Percentiles rank a stretch among this genome's conserved stretches.
These are phyloP conservation scores for Athene cunicularia DNA, from an alignment of 2,113 vertebrate species.

Conservation along the genomic window DNA sequence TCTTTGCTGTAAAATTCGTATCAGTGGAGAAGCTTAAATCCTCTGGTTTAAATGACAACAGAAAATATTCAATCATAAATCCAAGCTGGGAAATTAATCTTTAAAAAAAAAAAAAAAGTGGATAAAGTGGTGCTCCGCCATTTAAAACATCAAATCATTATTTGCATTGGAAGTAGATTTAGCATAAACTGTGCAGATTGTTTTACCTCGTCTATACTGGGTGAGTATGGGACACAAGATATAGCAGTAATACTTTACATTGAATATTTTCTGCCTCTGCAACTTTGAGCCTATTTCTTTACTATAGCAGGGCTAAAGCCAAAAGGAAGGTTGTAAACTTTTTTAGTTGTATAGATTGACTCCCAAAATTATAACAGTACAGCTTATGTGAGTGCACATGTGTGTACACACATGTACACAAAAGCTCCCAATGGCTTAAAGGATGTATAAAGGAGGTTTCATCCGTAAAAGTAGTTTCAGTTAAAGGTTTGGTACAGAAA, in stretches of 20 bases:
- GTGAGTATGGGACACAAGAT: neutral
- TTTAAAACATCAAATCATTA: neutral
- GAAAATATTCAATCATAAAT: neutral
- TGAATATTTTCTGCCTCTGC: neutral
- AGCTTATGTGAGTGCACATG: fast-evolving
- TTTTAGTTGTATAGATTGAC: neutral
- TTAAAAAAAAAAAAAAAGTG: neutral
- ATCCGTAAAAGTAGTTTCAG: neutral
- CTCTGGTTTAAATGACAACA: neutral
- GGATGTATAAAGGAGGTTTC: neutral
- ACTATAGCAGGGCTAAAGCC: neutral
- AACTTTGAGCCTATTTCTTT: neutral
- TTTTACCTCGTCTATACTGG: neutral
- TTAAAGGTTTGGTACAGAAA: neutral
- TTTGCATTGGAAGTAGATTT: neutral
- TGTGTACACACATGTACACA: neutral
- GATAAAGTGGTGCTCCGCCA: neutral
- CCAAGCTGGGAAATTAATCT: neutral
- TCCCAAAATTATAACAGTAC: neutral
- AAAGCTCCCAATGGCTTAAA: neutral
- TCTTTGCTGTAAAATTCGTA: neutral
- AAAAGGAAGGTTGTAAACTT: neutral
- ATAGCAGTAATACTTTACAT: neutral
- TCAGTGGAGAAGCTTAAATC: neutral
- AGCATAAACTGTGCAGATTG: neutral